phyloP scores from a whole-genome alignment of 1,140 invertebrate genomes.

The Brachionus calyciflorus region DNA sequence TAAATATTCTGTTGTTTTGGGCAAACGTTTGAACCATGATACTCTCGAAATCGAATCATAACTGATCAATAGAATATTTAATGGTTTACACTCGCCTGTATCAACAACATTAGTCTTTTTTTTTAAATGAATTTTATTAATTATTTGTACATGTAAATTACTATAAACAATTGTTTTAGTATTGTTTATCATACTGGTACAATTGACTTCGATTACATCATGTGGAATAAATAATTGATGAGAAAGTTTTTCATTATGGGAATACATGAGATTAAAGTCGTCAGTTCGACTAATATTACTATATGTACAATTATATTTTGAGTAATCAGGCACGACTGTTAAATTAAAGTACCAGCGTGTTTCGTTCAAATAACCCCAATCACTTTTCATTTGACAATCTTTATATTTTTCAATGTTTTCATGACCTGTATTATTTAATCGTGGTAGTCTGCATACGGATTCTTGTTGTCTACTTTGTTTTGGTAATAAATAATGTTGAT shows the following conservation, averaged over 20 bases:
- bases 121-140: neutral
- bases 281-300: neutral
- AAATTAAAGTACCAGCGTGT: slow-evolving; percentile 13
- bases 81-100: neutral
- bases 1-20: slow-evolving; percentile 49
- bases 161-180: neutral
- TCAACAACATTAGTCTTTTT: neutral
- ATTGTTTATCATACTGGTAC: neutral
- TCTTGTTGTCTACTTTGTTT: neutral
- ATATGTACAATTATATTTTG: neutral
- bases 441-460: neutral
- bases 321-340: neutral
- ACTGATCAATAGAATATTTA: slow-evolving; percentile 50
- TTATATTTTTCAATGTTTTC: neutral
- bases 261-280: neutral
- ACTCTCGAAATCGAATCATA: slow-evolving; percentile 51
- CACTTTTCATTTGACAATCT: neutral
- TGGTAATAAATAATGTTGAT: neutral
- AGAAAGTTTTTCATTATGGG: neutral
- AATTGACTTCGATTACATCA: slow-evolving; percentile 12
- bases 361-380: slow-evolving; percentile 5
- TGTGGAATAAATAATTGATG: neutral
- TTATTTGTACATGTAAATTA: slow-evolving; percentile 13
- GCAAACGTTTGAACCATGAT: slow-evolving; percentile 48
- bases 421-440: neutral